phyloP scores from a whole-genome alignment of 2,113 vertebrate genomes.

The Sebastes fasciatus region DNA sequence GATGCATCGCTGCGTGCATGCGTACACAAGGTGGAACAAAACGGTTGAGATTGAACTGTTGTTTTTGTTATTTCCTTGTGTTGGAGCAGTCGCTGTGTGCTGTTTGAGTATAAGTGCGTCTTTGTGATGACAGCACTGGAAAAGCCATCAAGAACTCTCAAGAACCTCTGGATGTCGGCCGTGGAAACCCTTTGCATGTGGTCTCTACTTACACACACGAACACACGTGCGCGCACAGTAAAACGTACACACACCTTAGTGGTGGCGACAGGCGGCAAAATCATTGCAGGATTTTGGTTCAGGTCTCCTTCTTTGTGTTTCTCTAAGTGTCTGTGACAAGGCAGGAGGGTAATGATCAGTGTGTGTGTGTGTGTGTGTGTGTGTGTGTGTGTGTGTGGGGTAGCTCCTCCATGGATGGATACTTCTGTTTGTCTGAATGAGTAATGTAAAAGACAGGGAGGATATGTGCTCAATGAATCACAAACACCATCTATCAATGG shows the following conservation, averaged over 20 bases:
- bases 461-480: conserved; percentile 56
- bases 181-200: conserved; percentile 78
- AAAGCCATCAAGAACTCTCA: conserved; percentile 67
- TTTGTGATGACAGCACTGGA: conserved; percentile 73
- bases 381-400: conserved; percentile 23
- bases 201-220: conserved; percentile 56
- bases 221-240: conserved; percentile 31
- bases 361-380: conserved; percentile 52
- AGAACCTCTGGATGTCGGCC: conserved; percentile 68
- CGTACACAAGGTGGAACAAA: conserved; percentile 33
- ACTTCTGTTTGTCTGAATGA: conserved; percentile 53
- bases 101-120: conserved; percentile 54
- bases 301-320: conserved; percentile 80
- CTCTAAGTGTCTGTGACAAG: conserved; percentile 80
- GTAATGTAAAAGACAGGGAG: conserved; percentile 61
- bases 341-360: conserved; percentile 56
- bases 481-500: conserved; percentile 45
- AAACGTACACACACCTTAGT: conserved; percentile 33
- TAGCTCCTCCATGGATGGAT: conserved; percentile 56
- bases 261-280: conserved; percentile 72
- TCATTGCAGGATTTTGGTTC: conserved; percentile 70
- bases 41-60: conserved; percentile 11
- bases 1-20: background rate
- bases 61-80: conserved; percentile 23
- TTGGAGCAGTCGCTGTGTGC: background rate